phyloP scores from a whole-genome alignment of 2,888 invertebrate genomes.

The Calephelis perditalis region DNA sequence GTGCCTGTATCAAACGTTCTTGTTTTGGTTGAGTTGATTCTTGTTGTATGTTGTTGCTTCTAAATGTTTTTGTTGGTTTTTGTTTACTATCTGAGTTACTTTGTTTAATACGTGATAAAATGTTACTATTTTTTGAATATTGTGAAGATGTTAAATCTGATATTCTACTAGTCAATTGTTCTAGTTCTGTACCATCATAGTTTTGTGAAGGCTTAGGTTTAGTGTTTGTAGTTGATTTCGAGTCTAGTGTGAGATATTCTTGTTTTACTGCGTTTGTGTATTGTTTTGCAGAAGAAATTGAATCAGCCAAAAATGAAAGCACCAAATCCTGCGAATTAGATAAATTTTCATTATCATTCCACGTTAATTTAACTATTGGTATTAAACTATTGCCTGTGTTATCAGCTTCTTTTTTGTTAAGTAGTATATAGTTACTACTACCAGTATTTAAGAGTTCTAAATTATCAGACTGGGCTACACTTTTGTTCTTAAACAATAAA shows the following conservation, averaged over 20 bases:
- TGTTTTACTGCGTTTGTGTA: conserved; percentile 31
- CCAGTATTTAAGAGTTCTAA: conserved; percentile 68
- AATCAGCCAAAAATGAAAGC: conserved; percentile 65
- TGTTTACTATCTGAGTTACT: conserved; percentile 16
- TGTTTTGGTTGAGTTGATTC: background rate
- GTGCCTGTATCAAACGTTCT: background rate
- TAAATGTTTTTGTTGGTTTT: conserved; percentile 19
- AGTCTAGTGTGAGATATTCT: background rate
- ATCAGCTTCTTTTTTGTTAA: conserved; percentile 50
- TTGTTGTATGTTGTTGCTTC: conserved; percentile 15
- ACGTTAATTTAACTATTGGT: conserved; percentile 57
- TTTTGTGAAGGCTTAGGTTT: background rate
- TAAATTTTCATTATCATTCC: conserved; percentile 55
- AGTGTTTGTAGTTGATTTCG: background rate
- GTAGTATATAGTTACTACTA: conserved; percentile 62
- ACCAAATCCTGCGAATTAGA: conserved; percentile 73
- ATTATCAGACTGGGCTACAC: conserved; percentile 50
- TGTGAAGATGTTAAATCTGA: conserved; percentile 63
- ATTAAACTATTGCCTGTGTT: conserved; percentile 43
- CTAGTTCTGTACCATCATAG: conserved; percentile 1
- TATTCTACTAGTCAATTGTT: conserved; percentile 35
- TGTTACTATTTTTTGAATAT: conserved; percentile 39
- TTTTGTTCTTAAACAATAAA: conserved; percentile 55
- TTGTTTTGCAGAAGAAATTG: conserved; percentile 63
- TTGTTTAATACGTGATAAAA: conserved; percentile 33